Evolutionary conservation across 2,797 vertebrate genomes (phyloP), one percentile per base, ranked within the genome.

Genomic region (Microtus agrestis): DNA sequence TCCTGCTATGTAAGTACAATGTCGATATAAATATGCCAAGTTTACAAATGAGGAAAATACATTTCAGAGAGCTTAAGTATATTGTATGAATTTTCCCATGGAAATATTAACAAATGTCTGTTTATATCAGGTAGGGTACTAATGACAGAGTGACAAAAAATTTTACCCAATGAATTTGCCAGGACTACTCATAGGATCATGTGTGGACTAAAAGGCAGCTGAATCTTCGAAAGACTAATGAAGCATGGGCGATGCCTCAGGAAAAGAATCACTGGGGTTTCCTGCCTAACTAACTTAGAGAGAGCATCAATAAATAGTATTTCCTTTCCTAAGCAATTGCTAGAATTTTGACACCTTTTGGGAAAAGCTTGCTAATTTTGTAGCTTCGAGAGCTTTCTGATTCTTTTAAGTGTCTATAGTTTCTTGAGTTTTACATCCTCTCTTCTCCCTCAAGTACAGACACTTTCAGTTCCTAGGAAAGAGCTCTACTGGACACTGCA

Each of bases 11-110:
- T 34, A 87, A 78, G 8, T 56, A 81, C n/a, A 61, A 74, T 74
- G 37, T 48, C 65, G 1, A n/a, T 73, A 86, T 61, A 89, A 91
- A 81, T 88, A 65, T 87, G 14, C 6, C 31, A 12, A 86, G 21
- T 69, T 92, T 86, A 46, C 31, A 84, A 91, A 84, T 87, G 40
- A 84, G 43, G 40, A 67, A 87, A 82, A 74, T 69, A 48, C 93
- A 37, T 17, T 87, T 76, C 65, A 84, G 51, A 89, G 37, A 71
- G 27, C 31, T 82, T 56, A 46, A 56, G 61, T 14, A 59, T 56
- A 54, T 25, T 61, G 71, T 46, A 23, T 76, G 40, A 46, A 77
- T 77, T 63, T 77, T 89, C 29, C 40, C n/a, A 12, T 8, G 40
- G 21, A 89, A 76, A 89, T 34, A n/a, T 48, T 21, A 48, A 63